Conservation (phyloP, 2,888 invertebrate genomes). For the Sympetrum striolatum region DNA sequence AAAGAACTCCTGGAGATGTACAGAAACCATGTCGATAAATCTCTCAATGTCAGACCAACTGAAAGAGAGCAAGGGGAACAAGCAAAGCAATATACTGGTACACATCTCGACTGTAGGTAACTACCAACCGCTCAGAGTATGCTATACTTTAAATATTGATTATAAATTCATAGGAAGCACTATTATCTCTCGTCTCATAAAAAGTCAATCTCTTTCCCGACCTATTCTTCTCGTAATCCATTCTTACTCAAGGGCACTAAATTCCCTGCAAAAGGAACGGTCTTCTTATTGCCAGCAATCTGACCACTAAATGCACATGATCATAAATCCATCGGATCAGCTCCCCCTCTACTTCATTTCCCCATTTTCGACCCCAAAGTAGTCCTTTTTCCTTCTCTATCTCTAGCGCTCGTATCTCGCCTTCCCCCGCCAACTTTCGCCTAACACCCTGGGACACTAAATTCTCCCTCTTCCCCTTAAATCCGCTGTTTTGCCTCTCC, state of each 20-base stretch:
- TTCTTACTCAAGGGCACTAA: conserved; percentile 10
- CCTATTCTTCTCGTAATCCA: not conserved
- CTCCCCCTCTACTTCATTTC: conserved; percentile 13
- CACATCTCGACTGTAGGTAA: no score
- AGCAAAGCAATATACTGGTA: no score
- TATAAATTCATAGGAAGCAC: not conserved
- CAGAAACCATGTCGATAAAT: no score
- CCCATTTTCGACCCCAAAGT: conserved; percentile 22
- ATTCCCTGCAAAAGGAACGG: not conserved
- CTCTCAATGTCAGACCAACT: no score
- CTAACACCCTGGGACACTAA: conserved; percentile 1
- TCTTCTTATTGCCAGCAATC: conserved; percentile 39
- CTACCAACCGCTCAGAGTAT: no score
- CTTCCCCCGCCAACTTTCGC: not conserved
- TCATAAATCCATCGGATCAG: conserved; percentile 18
- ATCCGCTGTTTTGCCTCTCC: not conserved
- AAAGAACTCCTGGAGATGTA: no score
- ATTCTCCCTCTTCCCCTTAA: not conserved
- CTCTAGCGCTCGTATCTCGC: not conserved
- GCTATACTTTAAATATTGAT: not conserved
- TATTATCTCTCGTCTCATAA: not conserved
- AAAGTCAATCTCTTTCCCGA: not conserved
- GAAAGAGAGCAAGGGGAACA: no score
- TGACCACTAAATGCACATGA: conserved; percentile 43
- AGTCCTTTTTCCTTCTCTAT: not conserved